Evolutionary conservation across 2,888 invertebrate species (phyloP).

Genomic region (Orgyia antiqua): DNA sequence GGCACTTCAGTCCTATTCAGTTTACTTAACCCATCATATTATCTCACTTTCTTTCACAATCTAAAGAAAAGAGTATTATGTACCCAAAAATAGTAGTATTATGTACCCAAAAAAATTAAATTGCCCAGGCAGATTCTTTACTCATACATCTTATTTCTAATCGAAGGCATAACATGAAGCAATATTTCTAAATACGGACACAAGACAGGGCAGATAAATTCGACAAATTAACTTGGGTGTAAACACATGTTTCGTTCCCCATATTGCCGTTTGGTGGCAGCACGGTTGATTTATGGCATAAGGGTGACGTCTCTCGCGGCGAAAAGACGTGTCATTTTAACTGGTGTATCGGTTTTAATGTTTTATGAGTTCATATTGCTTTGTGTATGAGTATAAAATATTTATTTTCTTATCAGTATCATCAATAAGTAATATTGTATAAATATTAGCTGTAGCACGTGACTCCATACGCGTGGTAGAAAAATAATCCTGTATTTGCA

Average conservation of each 20-base stretch:
- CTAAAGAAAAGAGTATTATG: too few relatives aligned
- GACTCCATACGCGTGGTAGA: too few relatives aligned
- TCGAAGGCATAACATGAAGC: slow-evolving; percentile 34
- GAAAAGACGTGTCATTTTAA: slow-evolving; percentile 40
- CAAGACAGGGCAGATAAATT: slow-evolving; percentile 71
- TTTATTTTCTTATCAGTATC: too few relatives aligned
- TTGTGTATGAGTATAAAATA: too few relatives aligned
- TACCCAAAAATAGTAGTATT: too few relatives aligned
- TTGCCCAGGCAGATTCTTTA: slow-evolving; percentile 1
- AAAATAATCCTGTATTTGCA: too few relatives aligned
- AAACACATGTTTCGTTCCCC: slow-evolving; percentile 75
- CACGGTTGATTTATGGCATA: slow-evolving; percentile 68
- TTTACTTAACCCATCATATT: too few relatives aligned
- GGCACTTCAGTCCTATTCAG: too few relatives aligned
- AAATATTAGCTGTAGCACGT: too few relatives aligned
- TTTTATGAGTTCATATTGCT: slow-evolving; percentile 27
- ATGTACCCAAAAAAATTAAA: slow-evolving; percentile 2
- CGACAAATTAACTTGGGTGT: slow-evolving; percentile 76
- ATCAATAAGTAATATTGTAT: too few relatives aligned
- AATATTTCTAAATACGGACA: slow-evolving; percentile 70
- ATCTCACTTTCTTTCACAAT: too few relatives aligned
- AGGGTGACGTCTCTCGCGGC: slow-evolving; percentile 43
- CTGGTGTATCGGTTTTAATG: slow-evolving; percentile 30
- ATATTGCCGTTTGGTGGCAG: slow-evolving; percentile 72
- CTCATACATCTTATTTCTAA: slow-evolving; percentile 13